phyloP scores from a whole-genome alignment of 2,888 invertebrate genomes.

The Acheta domesticus region DNA sequence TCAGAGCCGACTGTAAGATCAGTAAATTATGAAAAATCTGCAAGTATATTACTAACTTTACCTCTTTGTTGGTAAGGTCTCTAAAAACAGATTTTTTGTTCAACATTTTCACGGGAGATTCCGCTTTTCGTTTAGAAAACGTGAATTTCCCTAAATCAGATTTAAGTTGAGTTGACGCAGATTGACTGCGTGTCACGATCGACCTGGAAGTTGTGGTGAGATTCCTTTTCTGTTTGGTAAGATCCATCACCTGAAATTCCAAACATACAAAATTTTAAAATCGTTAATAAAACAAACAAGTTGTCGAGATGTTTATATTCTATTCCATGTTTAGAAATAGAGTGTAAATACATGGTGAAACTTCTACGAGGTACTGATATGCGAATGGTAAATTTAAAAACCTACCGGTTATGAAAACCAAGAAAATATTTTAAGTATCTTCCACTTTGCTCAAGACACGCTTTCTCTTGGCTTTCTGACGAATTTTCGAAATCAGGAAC shows the following conservation, averaged over 20 bases:
- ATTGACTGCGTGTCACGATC: background rate
- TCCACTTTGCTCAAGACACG: no score
- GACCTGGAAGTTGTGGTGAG: background rate
- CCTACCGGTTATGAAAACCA: no score
- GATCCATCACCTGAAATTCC: background rate
- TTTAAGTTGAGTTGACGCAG: background rate
- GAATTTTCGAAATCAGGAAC: no score
- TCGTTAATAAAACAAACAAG: no score
- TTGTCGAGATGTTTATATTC: no score
- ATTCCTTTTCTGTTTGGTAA: background rate
- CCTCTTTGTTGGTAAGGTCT: constrained; percentile 65
- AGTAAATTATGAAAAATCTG: background rate
- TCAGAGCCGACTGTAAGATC: background rate
- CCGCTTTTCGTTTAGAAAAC: constrained; percentile 18
- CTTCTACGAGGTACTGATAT: no score
- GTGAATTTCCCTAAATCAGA: background rate
- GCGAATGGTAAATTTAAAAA: no score
- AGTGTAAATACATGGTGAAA: no score
- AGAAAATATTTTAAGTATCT: no score
- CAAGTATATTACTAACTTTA: background rate
- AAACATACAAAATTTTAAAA: background rate
- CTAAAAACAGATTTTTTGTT: constrained; percentile 81
- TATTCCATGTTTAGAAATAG: no score
- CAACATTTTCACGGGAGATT: constrained; percentile 12
- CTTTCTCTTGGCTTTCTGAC: no score